Evolutionary conservation across 2,888 invertebrate genomes (phyloP).

Genomic region (Melinaea menophilus): DNA sequence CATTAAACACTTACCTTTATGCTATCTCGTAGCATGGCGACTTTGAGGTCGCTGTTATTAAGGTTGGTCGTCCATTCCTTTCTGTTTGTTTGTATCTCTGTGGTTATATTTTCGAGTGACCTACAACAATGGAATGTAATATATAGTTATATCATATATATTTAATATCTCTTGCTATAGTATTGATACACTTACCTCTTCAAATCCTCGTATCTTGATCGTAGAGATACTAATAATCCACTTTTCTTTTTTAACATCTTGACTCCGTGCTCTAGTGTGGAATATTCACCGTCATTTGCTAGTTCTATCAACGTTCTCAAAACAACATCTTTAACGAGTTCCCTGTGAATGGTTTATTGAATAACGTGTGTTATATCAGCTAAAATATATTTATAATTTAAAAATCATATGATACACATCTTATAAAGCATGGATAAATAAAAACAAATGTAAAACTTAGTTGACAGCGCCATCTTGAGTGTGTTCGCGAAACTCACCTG

Average conservation of each 20-base stretch:
- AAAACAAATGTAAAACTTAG: neutral
- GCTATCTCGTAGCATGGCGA: conserved; percentile 57
- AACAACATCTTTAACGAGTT: conserved; percentile 48
- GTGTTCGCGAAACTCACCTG: conserved; percentile 46
- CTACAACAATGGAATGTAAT: conserved; percentile 35
- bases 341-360: conserved; percentile 38
- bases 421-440: neutral
- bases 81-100: conserved; percentile 45
- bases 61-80: conserved; percentile 44
- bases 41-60: conserved; percentile 47
- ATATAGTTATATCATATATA: neutral
- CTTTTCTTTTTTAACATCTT: conserved; percentile 40
- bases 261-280: conserved; percentile 44
- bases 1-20: conserved; percentile 45
- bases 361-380: no score
- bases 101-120: conserved; percentile 38
- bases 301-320: conserved; percentile 53
- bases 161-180: no score
- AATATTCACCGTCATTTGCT: conserved; percentile 47
- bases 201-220: conserved; percentile 42
- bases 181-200: conserved; percentile 38
- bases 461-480: conserved; percentile 47
- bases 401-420: neutral
- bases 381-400: no score
- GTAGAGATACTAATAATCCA: conserved; percentile 38